Evolutionary conservation across 1,140 invertebrate species (phyloP).

Genomic region (Pseudomyrmex flavicornis): DNA sequence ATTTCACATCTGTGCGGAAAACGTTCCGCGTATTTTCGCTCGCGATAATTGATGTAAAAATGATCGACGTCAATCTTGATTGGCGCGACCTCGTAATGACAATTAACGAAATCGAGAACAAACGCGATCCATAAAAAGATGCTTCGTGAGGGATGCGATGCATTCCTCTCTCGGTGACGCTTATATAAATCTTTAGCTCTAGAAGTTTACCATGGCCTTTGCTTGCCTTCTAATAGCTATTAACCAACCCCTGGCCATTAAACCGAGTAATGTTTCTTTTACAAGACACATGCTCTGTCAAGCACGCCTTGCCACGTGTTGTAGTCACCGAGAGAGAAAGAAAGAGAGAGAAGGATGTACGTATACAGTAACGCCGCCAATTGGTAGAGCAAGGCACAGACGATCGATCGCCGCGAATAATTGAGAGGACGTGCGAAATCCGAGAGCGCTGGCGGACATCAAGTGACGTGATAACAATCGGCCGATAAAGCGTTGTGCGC

Average conservation of each 20-base stretch:
- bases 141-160: slow-evolving; percentile 43
- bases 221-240: slow-evolving; percentile 68
- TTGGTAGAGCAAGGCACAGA: slow-evolving; percentile 47
- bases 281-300: slow-evolving; percentile 68
- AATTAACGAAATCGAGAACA: slow-evolving; percentile 52
- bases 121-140: slow-evolving; percentile 37
- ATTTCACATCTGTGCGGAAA: no score
- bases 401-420: slow-evolving; percentile 70
- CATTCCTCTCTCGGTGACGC: slow-evolving; percentile 48
- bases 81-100: slow-evolving; percentile 25
- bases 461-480: slow-evolving; percentile 28
- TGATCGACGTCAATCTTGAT: slow-evolving; percentile 26
- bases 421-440: slow-evolving; percentile 64
- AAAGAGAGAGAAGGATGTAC: slow-evolving; percentile 1
- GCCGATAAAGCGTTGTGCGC: slow-evolving; percentile 16
- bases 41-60: neutral
- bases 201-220: slow-evolving; percentile 65
- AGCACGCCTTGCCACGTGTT: slow-evolving; percentile 45
- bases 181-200: slow-evolving; percentile 70
- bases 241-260: slow-evolving; percentile 65
- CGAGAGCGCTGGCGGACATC: neutral
- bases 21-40: no score
- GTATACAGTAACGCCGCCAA: slow-evolving; percentile 17
- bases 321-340: slow-evolving; percentile 16
- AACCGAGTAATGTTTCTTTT: slow-evolving; percentile 69